Percentiles rank a stretch among this genome's conserved stretches.
phyloP scores from a whole-genome alignment of 2,113 vertebrate species.

The Tenebrosternarchus preto region DNA sequence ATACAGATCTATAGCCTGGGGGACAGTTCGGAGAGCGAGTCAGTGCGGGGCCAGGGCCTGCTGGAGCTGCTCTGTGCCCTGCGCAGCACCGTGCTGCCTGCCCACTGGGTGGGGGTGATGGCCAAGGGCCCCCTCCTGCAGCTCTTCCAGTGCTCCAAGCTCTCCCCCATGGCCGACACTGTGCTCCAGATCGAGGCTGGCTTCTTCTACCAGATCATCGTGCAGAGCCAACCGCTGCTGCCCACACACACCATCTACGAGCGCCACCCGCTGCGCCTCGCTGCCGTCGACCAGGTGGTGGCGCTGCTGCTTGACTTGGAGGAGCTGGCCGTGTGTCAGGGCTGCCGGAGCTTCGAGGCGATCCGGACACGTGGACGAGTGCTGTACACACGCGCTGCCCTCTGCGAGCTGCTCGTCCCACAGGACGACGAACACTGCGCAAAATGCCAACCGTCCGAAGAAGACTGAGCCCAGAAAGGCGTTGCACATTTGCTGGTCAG shows the following conservation, averaged over 20 bases:
- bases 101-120: slow-evolving; percentile 63
- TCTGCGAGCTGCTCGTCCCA: slow-evolving; percentile 58
- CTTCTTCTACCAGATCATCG: slow-evolving; percentile 58
- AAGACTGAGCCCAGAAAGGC: slow-evolving; percentile 17
- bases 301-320: slow-evolving; percentile 59
- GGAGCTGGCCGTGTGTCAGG: slow-evolving; percentile 55
- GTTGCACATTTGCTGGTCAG: too few species aligned
- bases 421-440: slow-evolving; percentile 57
- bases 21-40: background rate
- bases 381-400: slow-evolving; percentile 50
- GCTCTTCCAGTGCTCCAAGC: slow-evolving; percentile 64
- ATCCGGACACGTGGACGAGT: slow-evolving; percentile 34
- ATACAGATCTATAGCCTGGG: slow-evolving; percentile 54
- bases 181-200: slow-evolving; percentile 57
- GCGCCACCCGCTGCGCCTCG: slow-evolving; percentile 50
- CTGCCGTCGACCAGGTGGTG: slow-evolving; percentile 42
- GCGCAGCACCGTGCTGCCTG: slow-evolving; percentile 51
- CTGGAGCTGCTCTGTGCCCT: slow-evolving; percentile 50
- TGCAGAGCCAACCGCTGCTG: slow-evolving; percentile 60
- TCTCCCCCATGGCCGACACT: slow-evolving; percentile 64
- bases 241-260: slow-evolving; percentile 58
- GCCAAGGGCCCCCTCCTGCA: slow-evolving; percentile 57
- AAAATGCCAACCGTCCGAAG: slow-evolving; percentile 45
- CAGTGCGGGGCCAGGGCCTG: slow-evolving; percentile 41
- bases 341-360: slow-evolving; percentile 45